phyloP scores from a whole-genome alignment of 2,113 vertebrate genomes.

The Ramphastos sulfuratus region DNA sequence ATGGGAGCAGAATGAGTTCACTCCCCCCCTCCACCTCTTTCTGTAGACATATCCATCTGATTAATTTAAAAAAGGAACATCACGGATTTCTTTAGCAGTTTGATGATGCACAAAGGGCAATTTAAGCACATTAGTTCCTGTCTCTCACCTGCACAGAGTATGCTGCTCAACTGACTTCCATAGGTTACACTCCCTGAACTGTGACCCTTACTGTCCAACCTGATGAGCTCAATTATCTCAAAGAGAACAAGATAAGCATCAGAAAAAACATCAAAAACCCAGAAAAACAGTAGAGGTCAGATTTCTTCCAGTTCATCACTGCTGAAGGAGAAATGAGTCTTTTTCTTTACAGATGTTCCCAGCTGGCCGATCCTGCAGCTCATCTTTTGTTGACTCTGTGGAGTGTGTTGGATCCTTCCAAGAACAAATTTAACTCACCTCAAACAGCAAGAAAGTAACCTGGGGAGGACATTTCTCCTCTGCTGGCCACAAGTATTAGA shows the following conservation, averaged over 20 bases:
- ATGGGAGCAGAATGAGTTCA: neutral
- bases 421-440: conserved; percentile 25
- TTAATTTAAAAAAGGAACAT: neutral
- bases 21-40: neutral
- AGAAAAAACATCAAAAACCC: neutral
- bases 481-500: neutral
- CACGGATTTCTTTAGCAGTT: neutral
- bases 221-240: neutral
- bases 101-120: neutral
- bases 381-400: neutral
- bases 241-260: neutral
- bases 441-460: conserved; percentile 5
- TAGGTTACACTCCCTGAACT: neutral
- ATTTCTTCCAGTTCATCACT: neutral
- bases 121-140: neutral
- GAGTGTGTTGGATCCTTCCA: neutral
- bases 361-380: neutral
- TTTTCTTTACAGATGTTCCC: neutral
- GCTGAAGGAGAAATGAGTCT: neutral
- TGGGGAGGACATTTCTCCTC: neutral
- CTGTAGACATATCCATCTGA: accelerated
- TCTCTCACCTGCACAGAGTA: neutral
- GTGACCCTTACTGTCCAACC: neutral
- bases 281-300: neutral
- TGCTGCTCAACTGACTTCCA: neutral